These are phyloP conservation scores for Aphidius gifuensis DNA, from an alignment of 1,140 invertebrate species.

Conservation along the genomic window DNA sequence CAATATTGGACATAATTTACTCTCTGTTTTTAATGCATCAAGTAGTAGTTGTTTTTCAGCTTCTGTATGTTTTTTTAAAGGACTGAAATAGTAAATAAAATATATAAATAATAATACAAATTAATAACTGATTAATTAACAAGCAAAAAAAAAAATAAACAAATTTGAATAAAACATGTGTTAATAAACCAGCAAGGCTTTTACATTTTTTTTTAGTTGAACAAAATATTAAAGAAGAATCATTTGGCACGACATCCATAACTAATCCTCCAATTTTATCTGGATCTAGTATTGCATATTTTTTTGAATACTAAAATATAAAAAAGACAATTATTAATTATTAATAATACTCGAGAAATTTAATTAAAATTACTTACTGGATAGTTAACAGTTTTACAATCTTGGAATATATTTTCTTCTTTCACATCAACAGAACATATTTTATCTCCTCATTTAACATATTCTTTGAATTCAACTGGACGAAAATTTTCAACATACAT, in stretches of 20 bases:
- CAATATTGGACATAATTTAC: slow-evolving; percentile 73
- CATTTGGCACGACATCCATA: slow-evolving; percentile 78
- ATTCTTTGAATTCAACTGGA: slow-evolving; percentile 84
- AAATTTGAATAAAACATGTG: slow-evolving; percentile 64
- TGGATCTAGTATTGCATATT: slow-evolving; percentile 63
- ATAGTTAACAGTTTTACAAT: slow-evolving; percentile 49
- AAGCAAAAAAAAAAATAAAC: background rate
- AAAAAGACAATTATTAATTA: background rate
- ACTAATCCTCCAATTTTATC: slow-evolving; percentile 79
- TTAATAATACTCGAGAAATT: background rate
- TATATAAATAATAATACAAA: slow-evolving; percentile 15
- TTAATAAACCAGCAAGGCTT: slow-evolving; percentile 79
- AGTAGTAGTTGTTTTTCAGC: slow-evolving; percentile 63
- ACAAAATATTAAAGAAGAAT: slow-evolving; percentile 91
- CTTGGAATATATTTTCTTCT: slow-evolving; percentile 42
- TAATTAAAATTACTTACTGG: slow-evolving; percentile 37
- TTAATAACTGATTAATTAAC: background rate
- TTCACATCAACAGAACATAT: slow-evolving; percentile 66
- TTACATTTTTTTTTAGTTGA: slow-evolving; percentile 89
- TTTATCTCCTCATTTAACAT: slow-evolving; percentile 75
- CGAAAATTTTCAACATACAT: slow-evolving; percentile 83
- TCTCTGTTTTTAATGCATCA: slow-evolving; percentile 63
- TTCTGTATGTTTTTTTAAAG: slow-evolving; percentile 57
- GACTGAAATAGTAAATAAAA: slow-evolving; percentile 43
- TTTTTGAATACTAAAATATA: background rate